A percentile compares a stretch with the other conserved stretches of the same genome.
Conservation (phyloP, 2,888 invertebrate genomes). For the Ametastegia equiseti region DNA sequence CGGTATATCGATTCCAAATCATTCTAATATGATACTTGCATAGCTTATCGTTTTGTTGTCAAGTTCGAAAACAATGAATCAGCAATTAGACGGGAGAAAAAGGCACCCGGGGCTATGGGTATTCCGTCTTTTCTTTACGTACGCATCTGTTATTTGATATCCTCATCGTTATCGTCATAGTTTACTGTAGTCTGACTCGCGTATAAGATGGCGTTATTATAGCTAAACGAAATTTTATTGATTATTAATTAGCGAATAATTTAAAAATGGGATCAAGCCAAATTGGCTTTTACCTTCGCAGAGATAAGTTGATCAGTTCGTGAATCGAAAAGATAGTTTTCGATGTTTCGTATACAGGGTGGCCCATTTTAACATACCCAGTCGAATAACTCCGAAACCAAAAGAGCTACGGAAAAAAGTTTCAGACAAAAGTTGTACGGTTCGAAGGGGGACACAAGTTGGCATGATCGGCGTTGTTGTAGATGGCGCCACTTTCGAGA, state of each 20-base stretch:
- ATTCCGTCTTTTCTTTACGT: too few relatives aligned
- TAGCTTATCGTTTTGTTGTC: too few relatives aligned
- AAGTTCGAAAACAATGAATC: constrained; percentile 14
- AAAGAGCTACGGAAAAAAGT: too few relatives aligned
- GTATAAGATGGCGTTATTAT: neutral
- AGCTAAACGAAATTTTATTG: neutral
- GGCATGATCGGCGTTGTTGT: too few relatives aligned
- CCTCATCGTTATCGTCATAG: neutral
- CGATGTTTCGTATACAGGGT: neutral
- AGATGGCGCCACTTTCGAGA: too few relatives aligned
- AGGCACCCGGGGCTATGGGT: neutral
- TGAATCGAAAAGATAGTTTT: constrained; percentile 29
- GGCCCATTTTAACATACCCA: too few relatives aligned
- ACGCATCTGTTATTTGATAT: neutral
- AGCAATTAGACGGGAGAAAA: neutral
- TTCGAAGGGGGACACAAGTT: too few relatives aligned
- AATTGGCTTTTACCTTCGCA: constrained; percentile 35
- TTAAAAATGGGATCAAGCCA: neutral
- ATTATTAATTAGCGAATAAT: neutral
- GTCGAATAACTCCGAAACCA: too few relatives aligned
- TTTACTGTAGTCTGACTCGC: neutral
- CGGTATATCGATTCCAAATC: too few relatives aligned
- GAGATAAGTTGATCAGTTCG: neutral
- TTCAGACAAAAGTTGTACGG: too few relatives aligned
- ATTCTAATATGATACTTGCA: too few relatives aligned